Percentiles rank a stretch among this genome's conserved stretches.
Evolutionary conservation across 1,140 invertebrate genomes (phyloP).

Genomic region (Homalodisca vitripennis): DNA sequence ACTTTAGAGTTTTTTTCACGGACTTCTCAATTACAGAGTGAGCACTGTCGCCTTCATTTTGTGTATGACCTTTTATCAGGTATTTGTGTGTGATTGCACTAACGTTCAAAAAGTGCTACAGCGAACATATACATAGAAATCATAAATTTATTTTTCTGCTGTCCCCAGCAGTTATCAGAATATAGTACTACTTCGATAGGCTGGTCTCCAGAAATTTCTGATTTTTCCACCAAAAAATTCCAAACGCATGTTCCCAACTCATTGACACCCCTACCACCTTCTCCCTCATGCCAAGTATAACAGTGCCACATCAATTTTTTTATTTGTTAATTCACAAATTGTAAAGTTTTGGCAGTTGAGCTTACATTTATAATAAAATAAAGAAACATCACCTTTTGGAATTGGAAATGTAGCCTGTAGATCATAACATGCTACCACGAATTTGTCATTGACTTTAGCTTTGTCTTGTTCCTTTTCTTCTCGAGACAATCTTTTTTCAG

Average conservation of each 20-base stretch:
- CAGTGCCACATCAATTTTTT: constrained; percentile 41
- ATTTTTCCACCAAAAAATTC: constrained; percentile 39
- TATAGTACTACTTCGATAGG: constrained; percentile 45
- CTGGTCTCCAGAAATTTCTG: constrained; percentile 30
- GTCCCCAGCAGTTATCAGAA: constrained; percentile 46
- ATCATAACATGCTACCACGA: constrained; percentile 15
- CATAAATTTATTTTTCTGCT: constrained; percentile 49
- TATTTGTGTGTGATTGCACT: constrained; percentile 34
- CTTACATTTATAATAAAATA: constrained; percentile 41
- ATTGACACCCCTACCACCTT: constrained; percentile 47
- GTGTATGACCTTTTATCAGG: constrained; percentile 32
- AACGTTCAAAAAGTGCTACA: constrained; percentile 26
- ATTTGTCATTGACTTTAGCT: constrained; percentile 1
- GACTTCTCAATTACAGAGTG: constrained; percentile 42
- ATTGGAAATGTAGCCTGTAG: constrained; percentile 20
- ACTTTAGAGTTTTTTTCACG: constrained; percentile 43
- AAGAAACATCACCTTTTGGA: constrained; percentile 32
- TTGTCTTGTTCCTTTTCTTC: constrained; percentile 8
- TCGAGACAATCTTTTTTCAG: constrained; percentile 7
- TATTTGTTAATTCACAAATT: constrained; percentile 36
- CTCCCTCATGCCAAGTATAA: constrained; percentile 50
- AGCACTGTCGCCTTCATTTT: constrained; percentile 15
- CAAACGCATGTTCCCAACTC: constrained; percentile 49
- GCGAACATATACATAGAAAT: constrained; percentile 42
- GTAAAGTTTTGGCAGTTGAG: constrained; percentile 42